phyloP scores from a whole-genome alignment of 2,113 vertebrate species.

The Ovis canadensis region DNA sequence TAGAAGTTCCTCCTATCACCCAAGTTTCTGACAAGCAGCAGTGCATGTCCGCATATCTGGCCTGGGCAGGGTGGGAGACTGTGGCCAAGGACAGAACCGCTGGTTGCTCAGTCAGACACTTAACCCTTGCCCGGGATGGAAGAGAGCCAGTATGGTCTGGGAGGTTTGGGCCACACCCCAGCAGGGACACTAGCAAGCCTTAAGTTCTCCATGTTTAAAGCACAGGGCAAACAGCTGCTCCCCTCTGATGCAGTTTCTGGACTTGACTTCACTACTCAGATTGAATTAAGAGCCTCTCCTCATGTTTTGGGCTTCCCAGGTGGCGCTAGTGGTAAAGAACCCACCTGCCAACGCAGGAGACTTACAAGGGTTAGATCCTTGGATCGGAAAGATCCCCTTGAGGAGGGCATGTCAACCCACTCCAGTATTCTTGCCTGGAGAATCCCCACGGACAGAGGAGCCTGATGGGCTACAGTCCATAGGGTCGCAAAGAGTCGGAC shows the following conservation, averaged over 20 bases:
- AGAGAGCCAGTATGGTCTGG: background rate
- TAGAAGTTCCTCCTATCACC: background rate
- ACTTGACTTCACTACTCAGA: background rate
- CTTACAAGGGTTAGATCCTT: background rate
- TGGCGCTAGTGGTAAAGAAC: background rate
- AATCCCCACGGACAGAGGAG: background rate
- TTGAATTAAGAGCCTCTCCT: background rate
- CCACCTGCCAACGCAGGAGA: background rate
- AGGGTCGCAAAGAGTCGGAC: background rate
- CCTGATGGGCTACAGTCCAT: background rate
- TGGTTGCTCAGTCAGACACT: background rate
- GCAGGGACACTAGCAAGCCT: background rate
- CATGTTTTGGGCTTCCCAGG: background rate
- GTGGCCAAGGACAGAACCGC: background rate
- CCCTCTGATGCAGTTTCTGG: background rate
- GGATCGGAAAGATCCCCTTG: rapidly evolving
- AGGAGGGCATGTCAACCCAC: background rate
- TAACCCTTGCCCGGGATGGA: background rate
- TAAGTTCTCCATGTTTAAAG: background rate
- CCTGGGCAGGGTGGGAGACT: background rate
- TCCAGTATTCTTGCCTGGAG: background rate
- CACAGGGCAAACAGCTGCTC: background rate
- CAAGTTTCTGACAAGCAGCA: background rate
- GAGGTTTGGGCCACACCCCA: too few species aligned
- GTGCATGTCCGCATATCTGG: background rate